phyloP scores from a whole-genome alignment of 2,113 vertebrate genomes.

The Pseudorectes ferrugineus region DNA sequence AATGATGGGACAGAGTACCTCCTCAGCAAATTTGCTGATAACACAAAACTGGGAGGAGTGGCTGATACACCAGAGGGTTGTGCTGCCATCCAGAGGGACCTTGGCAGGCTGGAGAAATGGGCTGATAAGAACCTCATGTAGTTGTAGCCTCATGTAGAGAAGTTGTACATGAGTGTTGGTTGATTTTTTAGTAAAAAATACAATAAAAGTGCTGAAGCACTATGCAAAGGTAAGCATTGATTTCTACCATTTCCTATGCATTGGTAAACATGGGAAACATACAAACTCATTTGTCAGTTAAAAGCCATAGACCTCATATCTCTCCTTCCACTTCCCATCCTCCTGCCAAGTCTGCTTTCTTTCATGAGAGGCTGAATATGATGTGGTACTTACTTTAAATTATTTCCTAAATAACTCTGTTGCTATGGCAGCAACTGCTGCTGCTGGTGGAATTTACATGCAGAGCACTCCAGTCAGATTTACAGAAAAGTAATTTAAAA shows the following conservation, averaged over 20 bases:
- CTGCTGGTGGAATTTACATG: slow-evolving; percentile 68
- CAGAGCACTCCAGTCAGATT: slow-evolving; percentile 47
- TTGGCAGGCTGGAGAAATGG: neutral
- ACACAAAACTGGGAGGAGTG: neutral
- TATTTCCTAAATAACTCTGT: slow-evolving; percentile 72
- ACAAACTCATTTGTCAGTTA: neutral
- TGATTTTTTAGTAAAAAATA: neutral
- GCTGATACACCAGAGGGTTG: neutral
- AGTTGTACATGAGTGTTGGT: neutral
- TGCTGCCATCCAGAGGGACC: neutral
- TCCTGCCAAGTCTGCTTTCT: slow-evolving; percentile 20
- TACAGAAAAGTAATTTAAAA: slow-evolving; percentile 56
- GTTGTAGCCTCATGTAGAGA: neutral
- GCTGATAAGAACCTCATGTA: neutral
- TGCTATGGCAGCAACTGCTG: slow-evolving; percentile 68
- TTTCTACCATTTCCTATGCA: neutral
- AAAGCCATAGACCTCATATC: neutral
- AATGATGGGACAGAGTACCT: neutral
- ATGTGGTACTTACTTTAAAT: slow-evolving; percentile 57
- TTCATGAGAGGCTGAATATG: slow-evolving; percentile 28
- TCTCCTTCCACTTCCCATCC: neutral
- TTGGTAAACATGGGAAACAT: neutral
- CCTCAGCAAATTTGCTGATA: neutral
- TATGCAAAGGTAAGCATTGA: neutral
- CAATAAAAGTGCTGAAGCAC: neutral